Base-by-base conservation (phyloP, 2,888 invertebrate genomes). In the Drosophila pullipes region DNA sequence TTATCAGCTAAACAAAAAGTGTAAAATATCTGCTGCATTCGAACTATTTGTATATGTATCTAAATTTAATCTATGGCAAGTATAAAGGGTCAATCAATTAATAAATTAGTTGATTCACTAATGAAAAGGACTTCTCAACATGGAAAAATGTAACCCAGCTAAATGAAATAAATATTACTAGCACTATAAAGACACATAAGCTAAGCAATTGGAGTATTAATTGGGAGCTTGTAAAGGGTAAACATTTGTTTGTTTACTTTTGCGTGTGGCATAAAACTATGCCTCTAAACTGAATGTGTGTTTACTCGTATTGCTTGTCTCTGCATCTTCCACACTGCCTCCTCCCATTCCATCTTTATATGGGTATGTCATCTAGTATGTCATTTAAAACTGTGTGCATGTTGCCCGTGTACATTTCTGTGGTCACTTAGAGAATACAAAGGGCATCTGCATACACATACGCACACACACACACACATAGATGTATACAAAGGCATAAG, bases 331-430 rank as follows among this genome's bases (percentile, higher is more conserved):
- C 57, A 57, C 30, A 4, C 13, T 33, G 5, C 37, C 52, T 11
- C 16, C 9, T 5, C 18, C 31, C 47, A 53, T 10, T 33, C 16
- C 33, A 25, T 39, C 31, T 52, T n/a, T 33, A 30, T 44, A 22
- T 52, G 57, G 49, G 39, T 44, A 78, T 77, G 73, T 81, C 66
- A 76, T 62, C 76, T 74, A 76, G 84, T 78, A 69, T 87, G 82
- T 82, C 81, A 83, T 75, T 83, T 71, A 77, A 82, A 83, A 82
- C 82, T 83, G 83, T 82, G 81, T 81, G 83, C 83, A 81, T 77
- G 83, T 81, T 87, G 75, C 59, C 66, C 88, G 83, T 89, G 85
- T 87, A 85, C 90, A 85, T 85, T 85, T 90, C 88, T 89, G 90
- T 88, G 85, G 85, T 87, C 85, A 87, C 88, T 89, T 87, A 89